A percentile compares a stretch with the other conserved stretches of the same genome.
Conservation (phyloP, 23 tunicate species). For the Ascidia mentula region DNA sequence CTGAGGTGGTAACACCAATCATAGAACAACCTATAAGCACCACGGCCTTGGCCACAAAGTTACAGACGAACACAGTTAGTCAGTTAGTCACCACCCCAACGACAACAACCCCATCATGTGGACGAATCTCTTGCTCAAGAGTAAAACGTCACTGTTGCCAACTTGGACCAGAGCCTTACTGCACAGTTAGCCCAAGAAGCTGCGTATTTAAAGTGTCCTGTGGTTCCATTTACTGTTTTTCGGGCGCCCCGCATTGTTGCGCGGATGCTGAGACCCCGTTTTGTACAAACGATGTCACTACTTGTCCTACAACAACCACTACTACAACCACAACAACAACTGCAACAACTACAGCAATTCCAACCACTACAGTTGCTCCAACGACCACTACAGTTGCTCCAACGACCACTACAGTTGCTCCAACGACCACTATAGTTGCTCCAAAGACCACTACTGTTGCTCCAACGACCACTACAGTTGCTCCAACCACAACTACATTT, state of each 20-base stretch:
- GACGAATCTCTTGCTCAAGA: not conserved
- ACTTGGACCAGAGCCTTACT: not conserved
- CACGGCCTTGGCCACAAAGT: not conserved
- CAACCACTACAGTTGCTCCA: not conserved
- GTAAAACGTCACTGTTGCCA: not conserved
- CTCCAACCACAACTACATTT: no score
- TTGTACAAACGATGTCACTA: not conserved
- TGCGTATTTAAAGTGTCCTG: conserved; percentile 1
- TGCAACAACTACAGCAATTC: not conserved
- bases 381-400: not conserved
- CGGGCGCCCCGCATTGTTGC: conserved; percentile 11
- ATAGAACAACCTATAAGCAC: not conserved
- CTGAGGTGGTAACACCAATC: not conserved
- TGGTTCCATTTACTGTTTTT: not conserved
- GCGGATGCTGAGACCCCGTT: not conserved
- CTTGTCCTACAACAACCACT: not conserved
- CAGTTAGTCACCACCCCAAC: not conserved
- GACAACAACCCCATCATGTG: not conserved
- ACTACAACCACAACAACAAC: not conserved
- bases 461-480: no score
- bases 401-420: not conserved
- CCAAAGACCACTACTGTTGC: no score
- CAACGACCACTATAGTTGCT: not conserved
- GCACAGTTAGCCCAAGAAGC: conserved; percentile 2
- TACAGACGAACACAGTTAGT: not conserved